Percentiles rank a stretch among this genome's conserved stretches.
These are phyloP conservation scores for Lophotis ruficrista DNA, from an alignment of 2,113 vertebrate species.

Conservation along the genomic window DNA sequence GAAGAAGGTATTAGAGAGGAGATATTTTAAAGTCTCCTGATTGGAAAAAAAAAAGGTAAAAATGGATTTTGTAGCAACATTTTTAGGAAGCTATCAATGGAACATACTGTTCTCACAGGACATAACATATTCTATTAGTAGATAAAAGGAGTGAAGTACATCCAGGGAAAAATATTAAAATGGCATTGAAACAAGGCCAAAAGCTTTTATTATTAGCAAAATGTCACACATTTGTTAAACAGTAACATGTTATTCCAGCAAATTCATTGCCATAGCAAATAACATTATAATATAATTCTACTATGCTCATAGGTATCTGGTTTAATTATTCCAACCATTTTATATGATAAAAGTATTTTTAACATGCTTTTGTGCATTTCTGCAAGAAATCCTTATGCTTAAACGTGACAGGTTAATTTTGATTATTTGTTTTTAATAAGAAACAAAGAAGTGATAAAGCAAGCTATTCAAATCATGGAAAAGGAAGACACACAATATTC, in stretches of 20 bases:
- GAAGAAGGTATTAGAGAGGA: background rate
- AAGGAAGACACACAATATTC: background rate
- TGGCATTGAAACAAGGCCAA: constrained; percentile 47
- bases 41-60: background rate
- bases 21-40: background rate
- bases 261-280: background rate
- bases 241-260: background rate
- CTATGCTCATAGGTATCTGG: background rate
- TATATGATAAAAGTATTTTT: background rate
- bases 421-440: background rate
- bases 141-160: constrained; percentile 14
- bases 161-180: constrained; percentile 29
- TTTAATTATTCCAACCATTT: background rate
- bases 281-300: background rate
- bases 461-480: background rate
- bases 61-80: background rate
- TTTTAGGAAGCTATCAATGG: background rate
- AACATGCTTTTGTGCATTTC: background rate
- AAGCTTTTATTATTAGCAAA: constrained; percentile 25
- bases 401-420: background rate
- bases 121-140: background rate
- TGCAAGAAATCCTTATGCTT: background rate
- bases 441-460: background rate
- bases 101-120: constrained; percentile 2
- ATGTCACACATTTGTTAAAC: background rate